These are phyloP conservation scores for Gobiocypris rarus DNA, from an alignment of 2,113 vertebrate genomes.

Conservation along the genomic window DNA sequence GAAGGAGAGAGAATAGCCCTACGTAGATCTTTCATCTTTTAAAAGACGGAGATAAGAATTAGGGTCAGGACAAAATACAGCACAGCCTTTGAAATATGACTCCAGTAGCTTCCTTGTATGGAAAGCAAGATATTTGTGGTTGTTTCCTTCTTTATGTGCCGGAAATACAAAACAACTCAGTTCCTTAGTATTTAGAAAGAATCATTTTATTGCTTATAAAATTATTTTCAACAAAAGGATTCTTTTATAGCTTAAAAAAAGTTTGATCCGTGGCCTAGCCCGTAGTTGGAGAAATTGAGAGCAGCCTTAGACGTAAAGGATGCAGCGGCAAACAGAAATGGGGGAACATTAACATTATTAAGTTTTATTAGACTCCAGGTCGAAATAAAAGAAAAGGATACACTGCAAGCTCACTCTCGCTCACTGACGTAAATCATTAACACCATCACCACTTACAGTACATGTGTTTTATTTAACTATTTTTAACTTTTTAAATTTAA, in stretches of 20 bases:
- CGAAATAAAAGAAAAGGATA: too few relatives aligned
- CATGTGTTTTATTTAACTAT: too few relatives aligned
- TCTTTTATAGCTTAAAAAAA: background rate
- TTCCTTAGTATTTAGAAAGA: background rate
- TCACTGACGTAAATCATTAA: too few relatives aligned
- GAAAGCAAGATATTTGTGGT: background rate
- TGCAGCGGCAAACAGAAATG: too few relatives aligned
- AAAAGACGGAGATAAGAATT: conserved; percentile 29
- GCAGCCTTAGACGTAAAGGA: too few relatives aligned
- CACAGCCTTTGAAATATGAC: conserved; percentile 24
- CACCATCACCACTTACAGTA: too few relatives aligned
- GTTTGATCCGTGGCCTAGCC: too few relatives aligned
- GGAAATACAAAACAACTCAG: background rate
- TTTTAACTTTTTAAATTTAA: too few relatives aligned
- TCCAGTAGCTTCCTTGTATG: background rate
- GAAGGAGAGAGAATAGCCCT: conserved; percentile 34
- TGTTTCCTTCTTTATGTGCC: background rate
- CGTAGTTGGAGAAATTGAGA: too few relatives aligned
- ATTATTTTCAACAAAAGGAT: background rate
- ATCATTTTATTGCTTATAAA: background rate
- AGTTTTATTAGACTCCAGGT: too few relatives aligned
- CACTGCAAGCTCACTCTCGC: too few relatives aligned
- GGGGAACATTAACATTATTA: too few relatives aligned
- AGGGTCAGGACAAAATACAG: conserved; percentile 17
- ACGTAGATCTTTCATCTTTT: conserved; percentile 37